A percentile compares a stretch with the other conserved stretches of the same genome.
phyloP scores from a whole-genome alignment of 2,113 vertebrate species.

The human region GRCh38 chrX:128614001-128614500 shows the following conservation, averaged over 20 bases:
- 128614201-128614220: background rate
- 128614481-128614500: background rate
- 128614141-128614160: constrained; percentile 24
- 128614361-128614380: background rate
- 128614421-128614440: background rate
- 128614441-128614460: background rate
- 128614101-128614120: background rate
- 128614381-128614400: background rate
- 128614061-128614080: constrained; percentile 19
- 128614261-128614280: background rate
- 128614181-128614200: background rate
- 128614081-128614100: background rate
- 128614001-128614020: background rate
- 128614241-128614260: constrained; percentile 13
- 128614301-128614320: background rate
- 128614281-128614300: background rate
- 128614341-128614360: background rate
- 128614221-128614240: background rate
- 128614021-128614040: background rate
- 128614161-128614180: constrained; percentile 10
- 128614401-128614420: background rate
- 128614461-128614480: background rate
- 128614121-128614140: background rate
- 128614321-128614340: background rate
- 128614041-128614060: background rate